Base-by-base conservation (phyloP, 2,797 vertebrate genomes). In the Orientallactaga sibirica region DNA sequence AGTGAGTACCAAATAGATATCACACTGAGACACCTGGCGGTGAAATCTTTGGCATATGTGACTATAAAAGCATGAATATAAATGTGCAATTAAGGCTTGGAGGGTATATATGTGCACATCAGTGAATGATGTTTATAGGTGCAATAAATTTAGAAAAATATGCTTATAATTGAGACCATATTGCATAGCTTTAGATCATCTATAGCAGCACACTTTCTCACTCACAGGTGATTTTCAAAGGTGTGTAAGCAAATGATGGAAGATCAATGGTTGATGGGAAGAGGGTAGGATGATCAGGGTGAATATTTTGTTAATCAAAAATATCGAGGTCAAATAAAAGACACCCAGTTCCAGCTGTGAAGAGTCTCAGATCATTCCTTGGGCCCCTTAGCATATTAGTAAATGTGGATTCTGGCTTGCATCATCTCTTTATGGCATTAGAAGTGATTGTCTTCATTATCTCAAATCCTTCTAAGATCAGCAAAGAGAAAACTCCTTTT, bases 311-410 rank as follows among this genome's bases (percentile, higher is more conserved):
- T 76, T 94, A 94, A 96, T 95, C 71, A 93, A 87, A 94, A 93
- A 61, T 14, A 2, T 78, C 67, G 93, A 96, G 95, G 82, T 96
- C 96, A 96, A 95, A 88, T 92, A 66, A 96, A 97, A 95, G 90
- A 41, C 79, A 94, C 48, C 43, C 48, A 77, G 77, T 92, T 62
- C 43, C 62, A 25, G 22, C 29, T 94, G 52, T 41, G 14, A 71
- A 67, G 6, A 0, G 25, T 27, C 18, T 80, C 73, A 70, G 89
- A 66, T 66, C 20, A 77, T n/a, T 88, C 41, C 6, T 67, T 12
- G 18, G 10, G 16, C 73, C 24, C 2, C 37, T 14, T 7, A 12
- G 24, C 55, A 71, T 85, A 79, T 41, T 9, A 75, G n/a, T 29
- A 71, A 88, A 89, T 77, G 33, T 58, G 37, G 25, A 70, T 7